Percentiles rank a stretch among this genome's conserved stretches.
phyloP scores from a whole-genome alignment of 2,888 invertebrate genomes.

The Orthosia gothica region DNA sequence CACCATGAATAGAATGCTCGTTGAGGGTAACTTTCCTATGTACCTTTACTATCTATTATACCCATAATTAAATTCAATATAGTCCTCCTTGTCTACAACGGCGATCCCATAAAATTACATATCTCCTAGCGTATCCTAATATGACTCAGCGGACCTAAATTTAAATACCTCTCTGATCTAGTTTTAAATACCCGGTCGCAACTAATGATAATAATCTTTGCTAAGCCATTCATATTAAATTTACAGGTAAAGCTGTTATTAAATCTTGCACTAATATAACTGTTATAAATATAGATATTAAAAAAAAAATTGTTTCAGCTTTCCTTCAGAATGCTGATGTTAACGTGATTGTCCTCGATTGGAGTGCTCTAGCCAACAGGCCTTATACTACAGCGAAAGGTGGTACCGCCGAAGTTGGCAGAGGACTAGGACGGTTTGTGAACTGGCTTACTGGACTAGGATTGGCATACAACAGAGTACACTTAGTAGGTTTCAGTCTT shows the following conservation, averaged over 20 bases:
- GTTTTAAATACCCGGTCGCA: too few species aligned
- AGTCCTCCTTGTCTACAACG: too few species aligned
- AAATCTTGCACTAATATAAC: background rate
- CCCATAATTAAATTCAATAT: background rate
- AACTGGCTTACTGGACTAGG: constrained; percentile 76
- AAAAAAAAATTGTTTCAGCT: constrained; percentile 69
- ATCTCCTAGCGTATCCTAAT: too few species aligned
- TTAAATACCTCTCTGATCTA: too few species aligned
- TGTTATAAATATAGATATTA: too few species aligned
- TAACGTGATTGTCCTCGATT: constrained; percentile 87
- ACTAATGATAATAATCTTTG: background rate
- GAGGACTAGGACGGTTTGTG: constrained; percentile 77
- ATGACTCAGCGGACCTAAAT: too few species aligned
- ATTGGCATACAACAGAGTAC: constrained; percentile 76
- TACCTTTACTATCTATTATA: background rate
- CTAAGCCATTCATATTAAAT: background rate
- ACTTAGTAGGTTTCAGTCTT: constrained; percentile 87
- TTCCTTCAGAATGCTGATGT: constrained; percentile 78
- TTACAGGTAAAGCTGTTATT: background rate
- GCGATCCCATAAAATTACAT: too few species aligned
- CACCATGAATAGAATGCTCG: constrained; percentile 74
- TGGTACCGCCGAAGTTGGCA: constrained; percentile 76
- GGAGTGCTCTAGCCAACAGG: constrained; percentile 81
- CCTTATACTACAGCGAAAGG: constrained; percentile 80
- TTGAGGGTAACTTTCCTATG: constrained; percentile 72